Evolutionary conservation across 2,797 vertebrate species (phyloP).

Genomic region (Sebastes oblongus): DNA sequence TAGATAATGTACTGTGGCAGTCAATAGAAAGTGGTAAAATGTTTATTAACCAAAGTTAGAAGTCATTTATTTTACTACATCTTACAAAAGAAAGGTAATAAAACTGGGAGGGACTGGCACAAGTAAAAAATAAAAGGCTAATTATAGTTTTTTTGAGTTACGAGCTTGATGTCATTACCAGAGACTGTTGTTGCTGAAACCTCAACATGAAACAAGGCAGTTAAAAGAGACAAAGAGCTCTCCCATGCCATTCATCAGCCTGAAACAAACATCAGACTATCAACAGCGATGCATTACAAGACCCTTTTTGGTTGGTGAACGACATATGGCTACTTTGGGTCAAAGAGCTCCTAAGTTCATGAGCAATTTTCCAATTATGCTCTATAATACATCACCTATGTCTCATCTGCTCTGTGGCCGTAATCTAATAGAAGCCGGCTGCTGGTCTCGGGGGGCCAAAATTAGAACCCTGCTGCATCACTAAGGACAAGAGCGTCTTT

Average conservation of each 20-base stretch:
- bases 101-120: neutral
- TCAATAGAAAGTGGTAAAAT: slow-evolving; percentile 2
- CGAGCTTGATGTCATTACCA: neutral
- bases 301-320: slow-evolving; percentile 28
- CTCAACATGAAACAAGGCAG: slow-evolving; percentile 14
- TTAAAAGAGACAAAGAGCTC: slow-evolving; percentile 17
- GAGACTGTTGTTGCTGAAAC: neutral
- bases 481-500: slow-evolving; percentile 78
- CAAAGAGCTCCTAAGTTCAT: slow-evolving; percentile 74
- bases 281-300: slow-evolving; percentile 40
- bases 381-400: slow-evolving; percentile 78
- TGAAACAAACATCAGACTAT: slow-evolving; percentile 39
- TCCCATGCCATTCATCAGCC: slow-evolving; percentile 32
- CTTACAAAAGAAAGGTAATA: neutral
- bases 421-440: slow-evolving; percentile 80
- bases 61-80: neutral
- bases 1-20: slow-evolving; percentile 20
- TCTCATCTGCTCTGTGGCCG: slow-evolving; percentile 74
- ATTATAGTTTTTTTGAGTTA: neutral
- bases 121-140: slow-evolving; percentile 6
- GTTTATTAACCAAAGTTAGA: slow-evolving; percentile 12
- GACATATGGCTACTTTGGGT: slow-evolving; percentile 63
- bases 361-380: slow-evolving; percentile 74
- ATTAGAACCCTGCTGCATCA: slow-evolving; percentile 75
- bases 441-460: slow-evolving; percentile 74